These are phyloP conservation scores for Neosalanx taihuensis DNA, from an alignment of 2,797 vertebrate species.

Conservation along the genomic window DNA sequence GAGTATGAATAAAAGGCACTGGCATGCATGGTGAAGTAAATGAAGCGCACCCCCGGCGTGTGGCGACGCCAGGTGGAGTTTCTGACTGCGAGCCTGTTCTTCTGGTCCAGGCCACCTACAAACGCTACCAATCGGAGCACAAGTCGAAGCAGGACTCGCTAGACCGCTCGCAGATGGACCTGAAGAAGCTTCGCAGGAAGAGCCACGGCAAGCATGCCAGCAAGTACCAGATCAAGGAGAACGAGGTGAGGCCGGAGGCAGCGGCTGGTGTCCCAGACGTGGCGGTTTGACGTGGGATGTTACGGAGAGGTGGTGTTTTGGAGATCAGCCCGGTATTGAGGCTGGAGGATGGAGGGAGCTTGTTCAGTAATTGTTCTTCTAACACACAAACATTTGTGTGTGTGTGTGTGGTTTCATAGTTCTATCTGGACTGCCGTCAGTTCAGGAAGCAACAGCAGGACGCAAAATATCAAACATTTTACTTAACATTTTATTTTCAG, in stretches of 20 bases:
- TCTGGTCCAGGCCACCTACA: slow-evolving; percentile 85
- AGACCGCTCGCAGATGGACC: slow-evolving; percentile 89
- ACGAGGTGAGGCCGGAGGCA: slow-evolving; percentile 78
- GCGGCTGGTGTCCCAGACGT: too few species aligned
- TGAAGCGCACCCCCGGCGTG: too few species aligned
- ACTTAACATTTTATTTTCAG: too few species aligned
- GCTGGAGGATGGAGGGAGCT: neutral
- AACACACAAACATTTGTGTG: slow-evolving; percentile 15
- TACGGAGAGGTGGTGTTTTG: neutral
- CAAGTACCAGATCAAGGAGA: slow-evolving; percentile 90
- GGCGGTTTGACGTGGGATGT: too few species aligned
- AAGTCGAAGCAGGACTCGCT: slow-evolving; percentile 86
- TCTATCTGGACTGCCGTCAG: slow-evolving; percentile 18
- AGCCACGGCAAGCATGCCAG: slow-evolving; percentile 86
- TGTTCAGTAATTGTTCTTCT: slow-evolving; percentile 4
- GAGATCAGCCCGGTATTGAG: neutral
- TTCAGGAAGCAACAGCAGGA: neutral
- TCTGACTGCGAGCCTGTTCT: slow-evolving; percentile 34
- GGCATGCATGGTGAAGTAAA: neutral
- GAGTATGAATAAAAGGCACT: slow-evolving; percentile 60
- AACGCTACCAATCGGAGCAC: slow-evolving; percentile 93
- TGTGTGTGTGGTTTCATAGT: slow-evolving; percentile 16
- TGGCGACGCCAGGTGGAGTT: neutral
- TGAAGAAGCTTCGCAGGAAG: slow-evolving; percentile 95
- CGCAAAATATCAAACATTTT: too few species aligned